Percentiles rank a stretch among this genome's conserved stretches.
Conservation (phyloP, 2,888 invertebrate species). For the Eutolmus rufibarbis region DNA sequence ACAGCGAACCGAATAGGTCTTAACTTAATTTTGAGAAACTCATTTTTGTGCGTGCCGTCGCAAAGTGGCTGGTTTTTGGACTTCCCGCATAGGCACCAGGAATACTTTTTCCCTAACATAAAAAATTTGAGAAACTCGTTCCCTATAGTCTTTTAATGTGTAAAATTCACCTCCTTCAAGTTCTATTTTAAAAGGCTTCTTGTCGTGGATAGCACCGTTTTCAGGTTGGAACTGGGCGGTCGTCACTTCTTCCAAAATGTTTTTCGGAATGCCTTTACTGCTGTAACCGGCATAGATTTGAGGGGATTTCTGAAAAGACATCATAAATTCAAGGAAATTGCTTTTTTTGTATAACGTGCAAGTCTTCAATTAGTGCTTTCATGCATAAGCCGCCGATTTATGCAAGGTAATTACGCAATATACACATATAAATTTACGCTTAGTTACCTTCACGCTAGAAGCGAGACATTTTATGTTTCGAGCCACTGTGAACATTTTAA, state of each 20-base stretch:
- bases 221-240: conserved; percentile 70
- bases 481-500: neutral
- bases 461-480: neutral
- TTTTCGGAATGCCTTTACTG: conserved; percentile 70
- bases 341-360: neutral
- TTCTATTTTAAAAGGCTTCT: conserved; percentile 83
- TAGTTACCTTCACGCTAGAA: neutral
- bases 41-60: conserved; percentile 88
- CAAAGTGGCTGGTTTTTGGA: conserved; percentile 94
- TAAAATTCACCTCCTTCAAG: conserved; percentile 69
- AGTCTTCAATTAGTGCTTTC: too few relatives aligned
- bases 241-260: conserved; percentile 68
- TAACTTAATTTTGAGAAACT: conserved; percentile 75
- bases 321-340: neutral
- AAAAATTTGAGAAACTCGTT: neutral
- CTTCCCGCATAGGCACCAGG: conserved; percentile 94
- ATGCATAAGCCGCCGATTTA: neutral
- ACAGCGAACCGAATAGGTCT: conserved; percentile 86
- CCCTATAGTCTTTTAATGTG: neutral
- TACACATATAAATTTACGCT: neutral
- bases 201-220: conserved; percentile 84
- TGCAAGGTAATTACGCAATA: neutral
- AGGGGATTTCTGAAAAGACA: neutral
- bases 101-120: conserved; percentile 73
- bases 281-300: neutral